Conservation (phyloP, 1,140 invertebrate genomes). For the Atopsyche davidsoni region DNA sequence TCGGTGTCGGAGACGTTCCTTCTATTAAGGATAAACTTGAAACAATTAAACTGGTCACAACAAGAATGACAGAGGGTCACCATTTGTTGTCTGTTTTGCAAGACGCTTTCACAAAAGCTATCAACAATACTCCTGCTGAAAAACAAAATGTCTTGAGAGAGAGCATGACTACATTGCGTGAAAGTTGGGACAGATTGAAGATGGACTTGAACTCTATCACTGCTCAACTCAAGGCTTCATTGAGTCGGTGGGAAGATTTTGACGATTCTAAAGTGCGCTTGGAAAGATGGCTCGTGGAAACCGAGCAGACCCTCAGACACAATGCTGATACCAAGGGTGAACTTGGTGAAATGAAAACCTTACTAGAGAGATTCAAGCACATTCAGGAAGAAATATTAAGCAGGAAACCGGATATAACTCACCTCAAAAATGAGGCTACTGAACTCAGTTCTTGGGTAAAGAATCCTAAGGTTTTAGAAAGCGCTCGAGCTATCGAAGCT, state of each 20-base stretch:
- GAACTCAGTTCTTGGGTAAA: slow-evolving; percentile 66
- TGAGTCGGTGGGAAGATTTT: slow-evolving; percentile 77
- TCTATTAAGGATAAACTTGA: slow-evolving; percentile 80
- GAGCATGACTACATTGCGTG: slow-evolving; percentile 66
- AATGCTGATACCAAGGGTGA: slow-evolving; percentile 70
- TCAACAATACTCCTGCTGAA: slow-evolving; percentile 71
- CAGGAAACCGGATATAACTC: slow-evolving; percentile 67
- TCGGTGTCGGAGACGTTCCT: slow-evolving; percentile 70
- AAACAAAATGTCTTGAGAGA: slow-evolving; percentile 71
- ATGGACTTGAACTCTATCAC: slow-evolving; percentile 74
- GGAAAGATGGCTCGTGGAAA: slow-evolving; percentile 64
- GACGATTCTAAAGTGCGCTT: slow-evolving; percentile 62
- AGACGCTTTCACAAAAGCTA: slow-evolving; percentile 77
- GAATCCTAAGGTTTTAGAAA: slow-evolving; percentile 55
- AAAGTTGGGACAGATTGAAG: slow-evolving; percentile 77
- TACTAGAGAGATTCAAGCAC: slow-evolving; percentile 78
- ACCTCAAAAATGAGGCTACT: slow-evolving; percentile 62
- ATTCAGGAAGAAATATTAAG: slow-evolving; percentile 67
- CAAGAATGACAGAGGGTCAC: slow-evolving; percentile 78
- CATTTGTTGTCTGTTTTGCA: slow-evolving; percentile 72
- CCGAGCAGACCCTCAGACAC: slow-evolving; percentile 56
- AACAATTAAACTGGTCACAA: slow-evolving; percentile 64
- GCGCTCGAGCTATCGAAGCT: slow-evolving; percentile 56
- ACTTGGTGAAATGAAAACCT: slow-evolving; percentile 84
- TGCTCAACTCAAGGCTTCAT: slow-evolving; percentile 67